Evolutionary conservation across 2,888 invertebrate species (phyloP), one percentile per base, ranked within the genome.

Genomic region (Copidosoma aretas): DNA sequence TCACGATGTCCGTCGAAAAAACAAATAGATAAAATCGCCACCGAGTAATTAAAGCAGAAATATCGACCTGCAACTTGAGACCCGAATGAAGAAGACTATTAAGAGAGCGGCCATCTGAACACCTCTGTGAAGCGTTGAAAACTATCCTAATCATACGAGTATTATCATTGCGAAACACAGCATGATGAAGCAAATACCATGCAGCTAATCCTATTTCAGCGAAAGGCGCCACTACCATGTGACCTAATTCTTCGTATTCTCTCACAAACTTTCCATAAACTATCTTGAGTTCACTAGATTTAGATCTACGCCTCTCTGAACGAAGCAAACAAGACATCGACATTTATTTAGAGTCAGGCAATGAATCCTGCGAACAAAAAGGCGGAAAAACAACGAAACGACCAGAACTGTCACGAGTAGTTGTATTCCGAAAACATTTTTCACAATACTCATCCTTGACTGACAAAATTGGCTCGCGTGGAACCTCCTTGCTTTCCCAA

Each of bases 1-100:
- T 54, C 24, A 54, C 54, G 8, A 54, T 24, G 24, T 54, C 77
- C 77, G 0, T 75, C 69, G 58, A 25, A 54, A 54, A 14, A 14
- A 22, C 54, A 22, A 54, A 24, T 24, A 24, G 14, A n/a, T n/a
- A n/a, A n/a, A n/a, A n/a, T n/a, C n/a, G n/a, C n/a, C n/a, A n/a
- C n/a, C n/a, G n/a, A n/a, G 15, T 22, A 22, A 54, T 21, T 24
- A 54, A 22, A 10, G 54, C 21, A 1, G 12, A 14, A 15, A 54
- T 25, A 24, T 54, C 54, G 2, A 1, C 10, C 24, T 54, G 54
- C 10, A 54, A 24, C 54, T 54, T 54, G 1, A 24, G 54, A 1
- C 54, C 54, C 15, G 21, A 1, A 14, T 15, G 12, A 14, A 54
- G 15, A 12, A 10, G 1, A 10, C 1, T 14, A 14, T 54, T 54